Percentiles rank a stretch among this genome's conserved stretches.
phyloP scores from a whole-genome alignment of 2,797 vertebrate genomes.

The Tenualosa thibaudeaui region DNA sequence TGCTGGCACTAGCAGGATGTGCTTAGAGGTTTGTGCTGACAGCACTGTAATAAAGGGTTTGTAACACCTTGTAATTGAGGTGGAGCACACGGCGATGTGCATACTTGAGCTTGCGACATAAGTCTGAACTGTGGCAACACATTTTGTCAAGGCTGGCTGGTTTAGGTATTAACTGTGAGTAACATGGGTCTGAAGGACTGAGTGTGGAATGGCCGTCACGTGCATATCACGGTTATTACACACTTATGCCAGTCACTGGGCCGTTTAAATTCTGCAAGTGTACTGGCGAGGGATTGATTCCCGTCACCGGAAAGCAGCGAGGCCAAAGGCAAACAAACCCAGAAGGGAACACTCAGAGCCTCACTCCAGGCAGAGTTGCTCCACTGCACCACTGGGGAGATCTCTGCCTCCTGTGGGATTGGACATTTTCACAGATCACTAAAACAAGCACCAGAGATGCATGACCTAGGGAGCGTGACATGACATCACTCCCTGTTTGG shows the following conservation, averaged over 20 bases:
- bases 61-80: not conserved
- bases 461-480: not conserved
- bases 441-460: not conserved
- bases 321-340: not conserved
- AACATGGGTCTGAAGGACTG: not conserved
- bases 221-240: not conserved
- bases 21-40: constrained; percentile 1
- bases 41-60: constrained; percentile 9
- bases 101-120: not conserved
- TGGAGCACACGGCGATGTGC: not conserved
- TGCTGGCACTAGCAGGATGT: not conserved
- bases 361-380: not conserved
- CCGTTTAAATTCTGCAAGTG: not conserved
- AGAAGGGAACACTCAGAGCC: not conserved
- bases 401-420: too few relatives aligned
- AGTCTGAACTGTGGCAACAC: not conserved
- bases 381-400: too few relatives aligned
- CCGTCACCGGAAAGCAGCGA: not conserved
- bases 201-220: not conserved
- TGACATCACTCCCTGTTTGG: not conserved
- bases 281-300: not conserved
- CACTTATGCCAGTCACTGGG: not conserved
- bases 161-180: not conserved
- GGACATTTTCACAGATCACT: not conserved
- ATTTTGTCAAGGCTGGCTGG: not conserved